Base-by-base conservation (phyloP, 2,888 invertebrate species). In the Drosophila meridionalis region DNA sequence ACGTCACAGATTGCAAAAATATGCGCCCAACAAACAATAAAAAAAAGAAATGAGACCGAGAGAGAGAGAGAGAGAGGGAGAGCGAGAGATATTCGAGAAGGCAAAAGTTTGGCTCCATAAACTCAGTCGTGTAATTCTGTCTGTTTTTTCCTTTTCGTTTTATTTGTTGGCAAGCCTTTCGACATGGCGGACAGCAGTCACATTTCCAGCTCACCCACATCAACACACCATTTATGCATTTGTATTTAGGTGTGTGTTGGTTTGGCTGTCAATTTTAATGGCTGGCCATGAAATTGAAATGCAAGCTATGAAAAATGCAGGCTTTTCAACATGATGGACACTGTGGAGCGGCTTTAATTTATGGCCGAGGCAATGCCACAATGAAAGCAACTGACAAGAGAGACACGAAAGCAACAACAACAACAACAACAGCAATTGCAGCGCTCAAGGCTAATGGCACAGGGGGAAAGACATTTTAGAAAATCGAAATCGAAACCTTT, bases 291-390 rank as follows among this genome's bases (percentile, higher is more conserved):
- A 87, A 86, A 89, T 71, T 77, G 85, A 84, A 89, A 84, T 87
- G 89, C 82, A 82, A 73, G 78, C 84, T 69, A 82, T 89, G 87
- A 75, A 87, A 89, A 80, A 81, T 87, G 73, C 75, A 87, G 75
- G 82, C 72, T 76, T 84, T 87, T 89, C 82, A 89, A 77, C 85
- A 76, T 87, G 87, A 84, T 82, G 87, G 84, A 87, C 85, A 86
- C 73, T 69, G 65, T 69, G 65, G 63, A 70, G 69, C 59, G 62
- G 53, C 69, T 82, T 76, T 83, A 86, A 86, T 82, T 86, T 86
- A 88, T 86, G 76, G 78, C 71, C 68, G 47, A 67, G 30, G 56
- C 68, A 58, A 59, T 75, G 50, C 64, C 74, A 67, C 47, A 55
- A 55, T 36, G 62, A 42, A 68, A 8, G 53, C 57, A 4, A 4